Evolutionary conservation across 2,797 vertebrate species (phyloP).

Genomic region (Mormyrus hasselquistii): DNA sequence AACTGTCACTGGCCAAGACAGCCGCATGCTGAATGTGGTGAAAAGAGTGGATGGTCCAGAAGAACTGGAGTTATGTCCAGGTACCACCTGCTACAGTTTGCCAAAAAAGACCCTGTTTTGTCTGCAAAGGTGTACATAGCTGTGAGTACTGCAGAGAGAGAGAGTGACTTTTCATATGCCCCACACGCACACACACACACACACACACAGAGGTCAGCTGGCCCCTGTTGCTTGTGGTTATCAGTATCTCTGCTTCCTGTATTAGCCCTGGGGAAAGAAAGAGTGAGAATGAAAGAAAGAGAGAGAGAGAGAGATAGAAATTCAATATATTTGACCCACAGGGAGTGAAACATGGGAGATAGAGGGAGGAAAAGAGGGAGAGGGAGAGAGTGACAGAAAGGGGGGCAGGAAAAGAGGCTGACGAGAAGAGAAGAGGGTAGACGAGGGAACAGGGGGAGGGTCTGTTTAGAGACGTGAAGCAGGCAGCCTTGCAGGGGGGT

Average conservation of each 20-base stretch:
- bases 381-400: conserved; percentile 34
- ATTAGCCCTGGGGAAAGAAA: neutral
- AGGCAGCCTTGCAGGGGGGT: neutral
- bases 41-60: neutral
- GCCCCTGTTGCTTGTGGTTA: neutral
- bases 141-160: neutral
- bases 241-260: neutral
- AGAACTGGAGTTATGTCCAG: neutral
- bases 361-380: conserved; percentile 56
- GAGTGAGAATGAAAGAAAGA: neutral
- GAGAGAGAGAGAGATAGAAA: conserved; percentile 18
- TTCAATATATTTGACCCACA: conserved; percentile 36
- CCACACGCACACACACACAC: neutral
- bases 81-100: neutral
- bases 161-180: neutral
- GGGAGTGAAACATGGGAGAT: conserved; percentile 37
- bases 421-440: conserved; percentile 26
- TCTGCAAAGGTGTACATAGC: neutral
- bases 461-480: conserved; percentile 6
- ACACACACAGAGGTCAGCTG: neutral
- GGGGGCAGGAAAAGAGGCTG: conserved; percentile 38
- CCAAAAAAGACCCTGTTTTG: neutral
- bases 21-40: neutral
- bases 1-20: neutral
- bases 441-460: conserved; percentile 23